phyloP scores from a whole-genome alignment of 2,888 invertebrate species.

The Crossocerus cetratus region DNA sequence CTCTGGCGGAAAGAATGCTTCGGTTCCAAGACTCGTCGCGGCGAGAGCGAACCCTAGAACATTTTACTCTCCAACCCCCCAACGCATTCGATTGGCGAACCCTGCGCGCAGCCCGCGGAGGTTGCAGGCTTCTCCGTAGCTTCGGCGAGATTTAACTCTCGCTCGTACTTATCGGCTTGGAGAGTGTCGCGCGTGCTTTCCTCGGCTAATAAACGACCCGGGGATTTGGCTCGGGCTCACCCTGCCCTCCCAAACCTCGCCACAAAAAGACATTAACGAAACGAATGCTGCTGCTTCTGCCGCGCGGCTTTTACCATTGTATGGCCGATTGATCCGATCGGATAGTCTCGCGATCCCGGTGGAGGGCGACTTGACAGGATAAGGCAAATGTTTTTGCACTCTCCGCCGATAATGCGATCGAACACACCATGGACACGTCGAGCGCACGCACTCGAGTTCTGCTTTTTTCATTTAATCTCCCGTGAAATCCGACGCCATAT shows the following conservation, averaged over 20 bases:
- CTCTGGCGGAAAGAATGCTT: not conserved
- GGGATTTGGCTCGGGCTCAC: slow-evolving; percentile 49
- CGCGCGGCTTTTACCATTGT: slow-evolving; percentile 14
- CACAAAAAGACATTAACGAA: slow-evolving; percentile 34
- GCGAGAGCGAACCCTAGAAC: not conserved
- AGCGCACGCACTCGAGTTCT: not conserved
- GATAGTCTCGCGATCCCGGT: not conserved
- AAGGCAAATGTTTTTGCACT: not conserved
- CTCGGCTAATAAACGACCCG: slow-evolving; percentile 55
- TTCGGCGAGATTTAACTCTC: not conserved
- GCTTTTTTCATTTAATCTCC: not conserved
- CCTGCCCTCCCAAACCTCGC: slow-evolving; percentile 26
- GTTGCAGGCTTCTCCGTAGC: not conserved
- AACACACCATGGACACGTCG: slow-evolving; percentile 12
- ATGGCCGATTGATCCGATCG: slow-evolving; percentile 1
- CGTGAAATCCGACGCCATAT: too few species aligned
- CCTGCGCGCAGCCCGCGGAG: too few species aligned
- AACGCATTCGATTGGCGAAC: too few species aligned
- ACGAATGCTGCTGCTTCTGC: slow-evolving; percentile 29
- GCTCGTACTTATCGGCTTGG: slow-evolving; percentile 35
- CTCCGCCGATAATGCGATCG: not conserved
- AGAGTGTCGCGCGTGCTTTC: slow-evolving; percentile 36
- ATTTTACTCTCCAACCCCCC: too few species aligned
- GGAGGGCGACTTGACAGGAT: not conserved
- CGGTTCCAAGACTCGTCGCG: slow-evolving; percentile 11